A percentile compares a stretch with the other conserved stretches of the same genome.
phyloP scores from a whole-genome alignment of 2,888 invertebrate genomes.

The Microlaimidae sp. region DNA sequence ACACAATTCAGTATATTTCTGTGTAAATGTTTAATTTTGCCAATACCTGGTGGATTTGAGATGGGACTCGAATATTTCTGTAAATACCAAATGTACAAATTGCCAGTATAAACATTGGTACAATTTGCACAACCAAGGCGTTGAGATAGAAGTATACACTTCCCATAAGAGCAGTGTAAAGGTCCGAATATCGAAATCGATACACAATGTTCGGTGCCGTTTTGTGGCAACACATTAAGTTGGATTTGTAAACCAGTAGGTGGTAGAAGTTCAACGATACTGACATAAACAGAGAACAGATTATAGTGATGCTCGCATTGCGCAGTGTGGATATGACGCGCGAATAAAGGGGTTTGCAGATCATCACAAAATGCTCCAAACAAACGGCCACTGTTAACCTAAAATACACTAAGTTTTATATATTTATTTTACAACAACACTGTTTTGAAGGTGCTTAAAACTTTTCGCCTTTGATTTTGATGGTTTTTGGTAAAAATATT shows the following conservation, averaged over 20 bases:
- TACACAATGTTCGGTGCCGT: background rate
- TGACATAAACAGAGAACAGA: background rate
- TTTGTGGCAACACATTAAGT: background rate
- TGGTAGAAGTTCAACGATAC: slow-evolving; percentile 9
- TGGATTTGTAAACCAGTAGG: too few species aligned
- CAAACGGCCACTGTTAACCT: slow-evolving; percentile 16
- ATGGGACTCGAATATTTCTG: too few species aligned
- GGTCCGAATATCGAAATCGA: too few species aligned
- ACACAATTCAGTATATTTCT: too few species aligned
- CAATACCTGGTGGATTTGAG: too few species aligned
- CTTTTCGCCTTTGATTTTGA: too few species aligned
- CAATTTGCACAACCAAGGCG: background rate
- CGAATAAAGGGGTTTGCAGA: slow-evolving; percentile 12
- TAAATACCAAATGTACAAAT: background rate
- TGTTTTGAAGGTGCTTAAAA: too few species aligned
- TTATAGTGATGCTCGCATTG: background rate
- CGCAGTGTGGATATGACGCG: slow-evolving; percentile 9
- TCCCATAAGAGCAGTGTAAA: too few species aligned
- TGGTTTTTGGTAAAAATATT: too few species aligned
- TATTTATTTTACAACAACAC: too few species aligned
- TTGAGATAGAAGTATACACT: background rate
- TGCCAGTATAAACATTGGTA: background rate
- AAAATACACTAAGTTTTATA: too few species aligned
- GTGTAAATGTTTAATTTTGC: too few species aligned
- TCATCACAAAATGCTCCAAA: slow-evolving; percentile 13